A percentile compares a stretch with the other conserved stretches of the same genome.
Conservation (phyloP, 1,140 invertebrate species). For the Hesperophylax magnus region DNA sequence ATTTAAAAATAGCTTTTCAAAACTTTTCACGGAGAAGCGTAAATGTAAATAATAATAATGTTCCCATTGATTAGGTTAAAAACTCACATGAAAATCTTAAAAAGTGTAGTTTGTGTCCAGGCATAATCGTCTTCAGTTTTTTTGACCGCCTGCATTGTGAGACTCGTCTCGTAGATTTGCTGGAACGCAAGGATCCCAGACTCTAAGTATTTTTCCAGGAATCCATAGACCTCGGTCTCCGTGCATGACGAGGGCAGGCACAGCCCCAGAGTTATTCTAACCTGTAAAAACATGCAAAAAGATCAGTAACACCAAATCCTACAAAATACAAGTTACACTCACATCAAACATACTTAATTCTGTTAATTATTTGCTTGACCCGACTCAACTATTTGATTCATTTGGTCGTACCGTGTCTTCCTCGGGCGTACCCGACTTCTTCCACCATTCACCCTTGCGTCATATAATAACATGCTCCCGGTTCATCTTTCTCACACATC, state of each 20-base stretch:
- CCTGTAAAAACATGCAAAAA: not conserved
- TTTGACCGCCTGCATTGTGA: conserved; percentile 16
- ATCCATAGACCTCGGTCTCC: not conserved
- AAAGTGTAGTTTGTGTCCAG: not conserved
- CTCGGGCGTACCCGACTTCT: no score
- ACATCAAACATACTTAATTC: no score
- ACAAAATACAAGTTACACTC: no score
- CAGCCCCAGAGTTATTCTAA: conserved; percentile 5
- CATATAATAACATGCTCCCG: no score
- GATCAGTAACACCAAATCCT: no score
- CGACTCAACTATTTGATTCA: no score
- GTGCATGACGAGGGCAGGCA: conserved; percentile 12
- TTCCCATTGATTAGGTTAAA: not conserved
- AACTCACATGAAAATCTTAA: conserved; percentile 24
- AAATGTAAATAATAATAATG: not conserved
- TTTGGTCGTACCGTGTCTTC: no score
- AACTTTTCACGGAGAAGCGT: not conserved
- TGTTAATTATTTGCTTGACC: no score
- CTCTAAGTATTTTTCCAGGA: conserved; percentile 12
- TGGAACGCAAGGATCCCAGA: not conserved
- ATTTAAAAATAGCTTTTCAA: not conserved
- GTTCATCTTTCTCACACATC: no score
- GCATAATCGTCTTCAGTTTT: conserved; percentile 23
- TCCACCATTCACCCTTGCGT: no score
- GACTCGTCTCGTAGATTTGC: not conserved